Conservation (phyloP, 2,113 vertebrate genomes). For the Hyperoodon ampullatus region DNA sequence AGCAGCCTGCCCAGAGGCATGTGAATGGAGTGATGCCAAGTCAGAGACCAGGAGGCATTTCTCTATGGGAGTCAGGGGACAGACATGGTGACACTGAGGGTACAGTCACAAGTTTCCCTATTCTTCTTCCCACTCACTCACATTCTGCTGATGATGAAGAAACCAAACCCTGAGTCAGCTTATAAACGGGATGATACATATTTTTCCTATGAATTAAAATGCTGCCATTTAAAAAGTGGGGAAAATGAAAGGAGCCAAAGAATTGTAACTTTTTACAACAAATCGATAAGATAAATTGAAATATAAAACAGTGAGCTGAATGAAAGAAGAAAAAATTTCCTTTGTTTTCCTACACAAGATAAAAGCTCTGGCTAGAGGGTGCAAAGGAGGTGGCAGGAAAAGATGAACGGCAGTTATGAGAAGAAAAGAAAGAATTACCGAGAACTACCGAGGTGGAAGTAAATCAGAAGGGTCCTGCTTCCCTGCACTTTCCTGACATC, state of each 20-base stretch:
- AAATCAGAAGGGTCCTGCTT: neutral
- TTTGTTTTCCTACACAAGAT: neutral
- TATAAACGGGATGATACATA: neutral
- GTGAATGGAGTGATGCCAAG: neutral
- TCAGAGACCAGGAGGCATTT: neutral
- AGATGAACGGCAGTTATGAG: neutral
- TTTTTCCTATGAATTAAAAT: neutral
- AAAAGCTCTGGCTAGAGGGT: neutral
- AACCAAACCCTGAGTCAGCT: neutral
- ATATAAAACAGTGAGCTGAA: neutral
- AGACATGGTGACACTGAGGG: accelerated
- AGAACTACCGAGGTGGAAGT: neutral
- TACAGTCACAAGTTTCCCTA: neutral
- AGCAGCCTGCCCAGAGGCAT: accelerated
- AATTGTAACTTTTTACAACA: neutral
- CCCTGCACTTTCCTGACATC: neutral
- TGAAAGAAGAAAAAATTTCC: neutral
- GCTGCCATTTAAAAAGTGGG: neutral
- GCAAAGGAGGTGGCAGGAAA: neutral
- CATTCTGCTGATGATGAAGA: neutral
- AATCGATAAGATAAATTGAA: neutral
- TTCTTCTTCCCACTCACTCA: neutral
- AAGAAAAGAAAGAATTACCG: neutral
- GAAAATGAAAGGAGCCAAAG: neutral
- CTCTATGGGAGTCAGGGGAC: neutral